Conservation (phyloP, 2,888 invertebrate species). For the Cephus pulcher region DNA sequence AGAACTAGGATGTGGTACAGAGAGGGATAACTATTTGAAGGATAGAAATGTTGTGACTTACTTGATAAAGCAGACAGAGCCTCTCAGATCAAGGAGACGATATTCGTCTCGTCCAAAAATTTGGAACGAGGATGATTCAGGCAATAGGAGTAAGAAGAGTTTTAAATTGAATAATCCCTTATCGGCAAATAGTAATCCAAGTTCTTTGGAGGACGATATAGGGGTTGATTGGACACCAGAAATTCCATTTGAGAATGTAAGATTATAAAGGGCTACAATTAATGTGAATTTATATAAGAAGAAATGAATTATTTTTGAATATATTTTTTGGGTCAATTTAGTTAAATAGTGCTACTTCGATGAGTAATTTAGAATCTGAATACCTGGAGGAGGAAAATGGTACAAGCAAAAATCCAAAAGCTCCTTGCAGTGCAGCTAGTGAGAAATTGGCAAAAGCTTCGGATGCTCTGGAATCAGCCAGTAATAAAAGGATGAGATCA, state of each 20-base stretch:
- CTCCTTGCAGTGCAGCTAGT: constrained; percentile 35
- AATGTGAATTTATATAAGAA: neutral
- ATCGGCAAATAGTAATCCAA: constrained; percentile 62
- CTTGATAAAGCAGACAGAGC: constrained; percentile 86
- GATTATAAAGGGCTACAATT: constrained; percentile 33
- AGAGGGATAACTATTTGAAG: constrained; percentile 84
- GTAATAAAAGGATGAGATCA: constrained; percentile 87
- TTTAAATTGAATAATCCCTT: constrained; percentile 55
- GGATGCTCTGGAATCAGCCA: constrained; percentile 88
- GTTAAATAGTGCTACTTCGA: constrained; percentile 62
- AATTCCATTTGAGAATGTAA: constrained; percentile 91
- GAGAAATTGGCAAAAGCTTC: constrained; percentile 69
- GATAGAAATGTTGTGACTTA: constrained; percentile 90
- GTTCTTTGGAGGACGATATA: constrained; percentile 80
- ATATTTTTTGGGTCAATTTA: constrained; percentile 31
- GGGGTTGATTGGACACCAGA: constrained; percentile 91
- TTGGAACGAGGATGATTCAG: constrained; percentile 51
- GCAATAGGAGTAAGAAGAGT: constrained; percentile 61
- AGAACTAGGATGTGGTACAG: constrained; percentile 90
- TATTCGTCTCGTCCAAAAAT: constrained; percentile 67
- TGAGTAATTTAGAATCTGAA: constrained; percentile 61
- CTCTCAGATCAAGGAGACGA: constrained; percentile 71
- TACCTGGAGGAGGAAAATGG: constrained; percentile 63
- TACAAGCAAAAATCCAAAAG: constrained; percentile 46
- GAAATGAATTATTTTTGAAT: neutral